Evolutionary conservation across 2,888 invertebrate species (phyloP), one percentile per base, ranked within the genome.

Genomic region (Ornithoptera priamus): DNA sequence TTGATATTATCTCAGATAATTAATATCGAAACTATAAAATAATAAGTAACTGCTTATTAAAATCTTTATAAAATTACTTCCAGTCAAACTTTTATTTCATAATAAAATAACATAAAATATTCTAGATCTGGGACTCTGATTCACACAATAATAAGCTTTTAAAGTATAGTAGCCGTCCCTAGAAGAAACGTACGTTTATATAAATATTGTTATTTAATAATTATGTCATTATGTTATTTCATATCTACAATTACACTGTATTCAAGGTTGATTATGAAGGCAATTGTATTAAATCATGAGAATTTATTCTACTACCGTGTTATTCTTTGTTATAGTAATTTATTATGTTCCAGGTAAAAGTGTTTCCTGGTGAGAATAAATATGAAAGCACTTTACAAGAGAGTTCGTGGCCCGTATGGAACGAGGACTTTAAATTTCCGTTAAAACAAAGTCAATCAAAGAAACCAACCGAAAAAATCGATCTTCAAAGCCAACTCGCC

Each of bases 331-430:
- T 17, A 24, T 59, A n/a, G 6, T 7, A 53, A 46, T 2, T 22
- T 58, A 15, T 8, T 58, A 46, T 70, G 73, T 93, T 93, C 71
- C 88, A 96, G 97, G 95, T 96, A 6, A 96, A 96, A 88, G 85
- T 96, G 60, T 96, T 96, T 82, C 97, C 97, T 0, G 95, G 95
- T 15, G 95, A 95, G 77, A 95, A 94, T 74, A 96, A 96, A 84
- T 95, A 93, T 81, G 97, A 97, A 85, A 96, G 96, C 30, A 93
- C 94, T 68, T 88, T 95, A 76, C 95, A 95, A 81, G 95, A 95
- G 75, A 95, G 95, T 79, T 95, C 96, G 1, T 96, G 96, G 96
- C 96, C 97, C 0, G 94, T 95, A 68, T 96, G 96, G 93, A 96
- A 97, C 82, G 96, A 96, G 86, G 96, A 95, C 74, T 96, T 96